Evolutionary conservation across 2,888 invertebrate species (phyloP).

Genomic region (Rhyacophila evoluta): DNA sequence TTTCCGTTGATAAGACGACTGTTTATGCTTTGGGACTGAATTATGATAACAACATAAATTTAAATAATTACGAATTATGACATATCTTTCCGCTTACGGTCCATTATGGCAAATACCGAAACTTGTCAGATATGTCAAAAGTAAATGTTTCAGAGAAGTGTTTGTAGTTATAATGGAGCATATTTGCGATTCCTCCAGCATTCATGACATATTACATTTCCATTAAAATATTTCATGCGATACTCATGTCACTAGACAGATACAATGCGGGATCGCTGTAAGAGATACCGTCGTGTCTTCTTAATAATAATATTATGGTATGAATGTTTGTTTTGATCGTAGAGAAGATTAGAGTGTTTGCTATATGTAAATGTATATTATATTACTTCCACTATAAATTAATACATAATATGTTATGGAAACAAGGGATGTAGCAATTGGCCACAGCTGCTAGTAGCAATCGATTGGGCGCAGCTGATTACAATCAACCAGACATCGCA

Average conservation of each 20-base stretch:
- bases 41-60: no score
- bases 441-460: no score
- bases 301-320: slow-evolving; percentile 6
- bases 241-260: neutral
- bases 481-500: no score
- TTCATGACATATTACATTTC: neutral
- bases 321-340: neutral
- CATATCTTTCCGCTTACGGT: neutral
- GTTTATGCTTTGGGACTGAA: no score
- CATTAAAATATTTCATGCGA: neutral
- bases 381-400: no score
- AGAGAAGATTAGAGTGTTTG: neutral
- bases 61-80: no score
- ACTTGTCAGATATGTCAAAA: neutral
- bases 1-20: no score
- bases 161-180: neutral
- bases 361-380: no score
- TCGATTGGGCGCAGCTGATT: no score
- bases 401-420: no score
- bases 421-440: no score
- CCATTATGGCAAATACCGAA: neutral
- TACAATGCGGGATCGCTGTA: neutral
- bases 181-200: neutral
- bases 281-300: neutral
- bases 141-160: neutral